Conservation (phyloP, 2,797 vertebrate genomes). For the Hybognathus amarus region DNA sequence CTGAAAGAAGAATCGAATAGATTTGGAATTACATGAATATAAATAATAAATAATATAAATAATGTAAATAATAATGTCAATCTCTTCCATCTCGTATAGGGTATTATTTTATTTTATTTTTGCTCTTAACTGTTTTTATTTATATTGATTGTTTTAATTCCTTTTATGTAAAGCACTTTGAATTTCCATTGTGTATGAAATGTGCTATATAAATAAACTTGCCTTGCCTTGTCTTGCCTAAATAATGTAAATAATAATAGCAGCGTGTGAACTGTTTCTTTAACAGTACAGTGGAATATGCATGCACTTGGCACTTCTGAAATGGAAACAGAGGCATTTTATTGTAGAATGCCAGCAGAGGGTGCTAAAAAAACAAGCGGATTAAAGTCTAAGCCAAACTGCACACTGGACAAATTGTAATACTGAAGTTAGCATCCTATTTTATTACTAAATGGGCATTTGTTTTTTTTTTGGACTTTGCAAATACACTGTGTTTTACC, state of each 20-base stretch:
- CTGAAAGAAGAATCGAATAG: neutral
- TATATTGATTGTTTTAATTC: too few species aligned
- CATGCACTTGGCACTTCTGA: neutral
- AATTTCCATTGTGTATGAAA: too few species aligned
- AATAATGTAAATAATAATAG: neutral
- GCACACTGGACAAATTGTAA: neutral
- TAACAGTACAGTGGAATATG: neutral
- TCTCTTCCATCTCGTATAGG: too few species aligned
- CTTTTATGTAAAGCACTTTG: too few species aligned
- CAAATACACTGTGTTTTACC: neutral
- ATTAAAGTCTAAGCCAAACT: neutral
- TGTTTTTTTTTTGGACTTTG: neutral
- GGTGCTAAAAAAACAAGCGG: neutral
- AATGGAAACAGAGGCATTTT: neutral
- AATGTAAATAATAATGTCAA: neutral
- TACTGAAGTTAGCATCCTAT: neutral
- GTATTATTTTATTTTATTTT: too few species aligned
- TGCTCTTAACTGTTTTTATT: too few species aligned
- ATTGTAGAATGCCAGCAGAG: conserved; percentile 15
- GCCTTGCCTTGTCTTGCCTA: too few species aligned
- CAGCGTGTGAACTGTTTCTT: neutral
- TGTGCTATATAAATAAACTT: too few species aligned
- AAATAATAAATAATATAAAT: too few species aligned
- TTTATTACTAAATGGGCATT: neutral
- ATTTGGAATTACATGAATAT: neutral